phyloP scores from a whole-genome alignment of 2,113 vertebrate genomes.

The Corythornis cristatus region DNA sequence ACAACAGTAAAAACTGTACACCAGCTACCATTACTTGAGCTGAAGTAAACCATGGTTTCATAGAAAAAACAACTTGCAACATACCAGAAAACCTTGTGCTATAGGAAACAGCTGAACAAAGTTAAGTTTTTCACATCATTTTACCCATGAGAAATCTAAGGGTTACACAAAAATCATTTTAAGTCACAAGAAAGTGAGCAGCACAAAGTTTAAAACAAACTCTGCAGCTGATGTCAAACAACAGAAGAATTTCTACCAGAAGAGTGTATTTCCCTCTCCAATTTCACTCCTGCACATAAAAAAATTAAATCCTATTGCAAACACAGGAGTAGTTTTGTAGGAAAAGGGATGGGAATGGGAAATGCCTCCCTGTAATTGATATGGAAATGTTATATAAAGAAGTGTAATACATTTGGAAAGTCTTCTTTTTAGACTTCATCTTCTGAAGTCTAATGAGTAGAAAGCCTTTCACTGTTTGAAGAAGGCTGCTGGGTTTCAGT shows the following conservation, averaged over 20 bases:
- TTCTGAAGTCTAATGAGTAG: not conserved
- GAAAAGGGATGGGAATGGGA: not conserved
- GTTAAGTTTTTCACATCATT: not conserved
- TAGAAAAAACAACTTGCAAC: conserved; percentile 2
- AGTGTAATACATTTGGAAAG: not conserved
- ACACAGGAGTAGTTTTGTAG: not conserved
- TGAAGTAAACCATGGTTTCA: conserved; percentile 59
- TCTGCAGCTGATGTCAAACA: not conserved
- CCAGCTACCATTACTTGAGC: conserved; percentile 41
- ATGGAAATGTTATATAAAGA: not conserved
- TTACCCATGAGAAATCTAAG: conserved; percentile 4
- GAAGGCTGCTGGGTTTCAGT: not conserved
- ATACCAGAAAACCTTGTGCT: not conserved
- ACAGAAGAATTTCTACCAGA: not conserved
- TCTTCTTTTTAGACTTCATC: not conserved
- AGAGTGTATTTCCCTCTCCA: not conserved
- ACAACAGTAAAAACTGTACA: conserved; percentile 44
- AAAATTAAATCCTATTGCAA: not conserved
- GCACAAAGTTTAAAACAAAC: conserved; percentile 21
- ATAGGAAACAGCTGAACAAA: not conserved
- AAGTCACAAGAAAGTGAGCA: not conserved
- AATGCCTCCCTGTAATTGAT: not conserved
- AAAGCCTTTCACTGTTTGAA: not conserved
- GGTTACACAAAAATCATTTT: not conserved
- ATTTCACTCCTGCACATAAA: not conserved